Evolutionary conservation across 2,888 invertebrate species (phyloP).

Genomic region (Eupsilia transversa): DNA sequence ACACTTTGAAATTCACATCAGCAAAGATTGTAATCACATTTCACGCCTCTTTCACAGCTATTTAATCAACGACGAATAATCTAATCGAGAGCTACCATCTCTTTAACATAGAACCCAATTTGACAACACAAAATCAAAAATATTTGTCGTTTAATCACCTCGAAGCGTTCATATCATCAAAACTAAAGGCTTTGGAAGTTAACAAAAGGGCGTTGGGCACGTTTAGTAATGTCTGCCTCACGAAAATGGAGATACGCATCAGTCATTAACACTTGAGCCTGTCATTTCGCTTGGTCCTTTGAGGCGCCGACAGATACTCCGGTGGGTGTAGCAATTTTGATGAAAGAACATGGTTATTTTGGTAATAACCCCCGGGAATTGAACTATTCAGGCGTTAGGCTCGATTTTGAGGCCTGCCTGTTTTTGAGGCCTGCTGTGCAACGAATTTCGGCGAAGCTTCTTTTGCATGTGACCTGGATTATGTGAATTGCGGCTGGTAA

Average conservation of each 20-base stretch:
- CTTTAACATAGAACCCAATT: constrained; percentile 30
- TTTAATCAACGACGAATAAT: constrained; percentile 43
- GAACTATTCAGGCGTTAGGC: constrained; percentile 70
- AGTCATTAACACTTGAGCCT: constrained; percentile 76
- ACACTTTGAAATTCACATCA: constrained; percentile 4
- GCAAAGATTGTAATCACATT: constrained; percentile 34
- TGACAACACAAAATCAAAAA: constrained; percentile 42
- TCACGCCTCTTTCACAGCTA: constrained; percentile 36
- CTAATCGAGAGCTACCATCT: constrained; percentile 35
- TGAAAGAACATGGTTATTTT: constrained; percentile 77
- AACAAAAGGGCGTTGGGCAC: constrained; percentile 68
- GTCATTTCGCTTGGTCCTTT: constrained; percentile 73
- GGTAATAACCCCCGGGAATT: constrained; percentile 72
- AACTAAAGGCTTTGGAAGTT: constrained; percentile 56
- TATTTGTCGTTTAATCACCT: constrained; percentile 41
- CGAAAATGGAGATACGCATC: constrained; percentile 80
- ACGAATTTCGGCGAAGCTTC: constrained; percentile 43
- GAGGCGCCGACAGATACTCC: constrained; percentile 70
- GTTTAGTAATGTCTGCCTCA: constrained; percentile 69
- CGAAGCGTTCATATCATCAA: constrained; percentile 51
- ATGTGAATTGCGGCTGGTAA: constrained; percentile 13
- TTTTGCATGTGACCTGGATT: constrained; percentile 39
- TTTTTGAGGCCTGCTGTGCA: constrained; percentile 51
- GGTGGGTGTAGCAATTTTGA: constrained; percentile 71
- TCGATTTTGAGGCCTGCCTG: constrained; percentile 62